Percentiles rank a stretch among this genome's conserved stretches.
phyloP scores from a whole-genome alignment of 2,113 vertebrate species.

The Hystrix cristata region DNA sequence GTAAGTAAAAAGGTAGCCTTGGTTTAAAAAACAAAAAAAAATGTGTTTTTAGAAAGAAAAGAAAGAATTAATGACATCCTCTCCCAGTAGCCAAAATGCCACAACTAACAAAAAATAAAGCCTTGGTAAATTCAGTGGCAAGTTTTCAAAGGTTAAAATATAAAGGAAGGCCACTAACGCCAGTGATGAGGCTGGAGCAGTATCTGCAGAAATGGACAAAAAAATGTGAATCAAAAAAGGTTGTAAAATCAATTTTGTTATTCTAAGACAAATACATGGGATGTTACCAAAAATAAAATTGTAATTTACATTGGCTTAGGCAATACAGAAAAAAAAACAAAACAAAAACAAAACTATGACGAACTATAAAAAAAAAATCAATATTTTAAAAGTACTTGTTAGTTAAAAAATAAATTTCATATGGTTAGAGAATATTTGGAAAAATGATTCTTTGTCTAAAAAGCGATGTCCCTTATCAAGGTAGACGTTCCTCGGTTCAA shows the following conservation, averaged over 20 bases:
- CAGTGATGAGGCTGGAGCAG: not conserved
- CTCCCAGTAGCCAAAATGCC: conserved; percentile 13
- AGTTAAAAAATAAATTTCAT: conserved; percentile 22
- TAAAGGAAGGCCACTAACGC: not conserved
- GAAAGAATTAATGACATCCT: not conserved
- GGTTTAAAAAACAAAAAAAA: not conserved
- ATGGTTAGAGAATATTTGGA: conserved; percentile 29
- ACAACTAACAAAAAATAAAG: not conserved
- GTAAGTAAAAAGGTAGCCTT: conserved; percentile 9
- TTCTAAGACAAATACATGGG: not conserved
- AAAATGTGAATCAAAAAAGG: conserved; percentile 21
- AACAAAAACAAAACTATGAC: not conserved
- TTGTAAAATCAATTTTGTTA: conserved; percentile 35
- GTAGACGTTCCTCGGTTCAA: not conserved
- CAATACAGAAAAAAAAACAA: not conserved
- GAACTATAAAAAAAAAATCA: not conserved
- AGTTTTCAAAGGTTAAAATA: conserved; percentile 15
- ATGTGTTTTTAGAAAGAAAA: not conserved
- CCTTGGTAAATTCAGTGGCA: not conserved
- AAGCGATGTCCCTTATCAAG: not conserved
- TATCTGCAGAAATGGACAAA: not conserved
- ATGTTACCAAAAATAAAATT: conserved; percentile 40
- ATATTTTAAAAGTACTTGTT: conserved; percentile 19
- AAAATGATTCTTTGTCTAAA: conserved; percentile 9
- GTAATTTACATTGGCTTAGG: conserved; percentile 16